Percentiles rank a stretch among this genome's conserved stretches.
Evolutionary conservation across 2,113 vertebrate genomes (phyloP).

Genomic region (Oxygymnocypris stewartii): DNA sequence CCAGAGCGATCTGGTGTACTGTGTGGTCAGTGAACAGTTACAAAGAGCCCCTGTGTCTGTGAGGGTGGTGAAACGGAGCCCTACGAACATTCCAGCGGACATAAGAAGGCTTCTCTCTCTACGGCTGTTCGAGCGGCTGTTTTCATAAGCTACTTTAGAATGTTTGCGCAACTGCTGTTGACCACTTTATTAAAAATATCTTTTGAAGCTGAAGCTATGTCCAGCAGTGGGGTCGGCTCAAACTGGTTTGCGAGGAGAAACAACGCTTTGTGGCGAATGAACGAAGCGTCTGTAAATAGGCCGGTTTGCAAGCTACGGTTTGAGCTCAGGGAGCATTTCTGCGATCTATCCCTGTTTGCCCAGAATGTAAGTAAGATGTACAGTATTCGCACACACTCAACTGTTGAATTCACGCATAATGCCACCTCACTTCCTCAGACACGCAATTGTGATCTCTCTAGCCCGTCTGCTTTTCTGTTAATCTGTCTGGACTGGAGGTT

Average conservation of each 20-base stretch:
- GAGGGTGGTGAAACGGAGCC: conserved; percentile 58
- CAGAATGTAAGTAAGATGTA: not conserved
- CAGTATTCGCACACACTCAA: not conserved
- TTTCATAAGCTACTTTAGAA: conserved; percentile 84
- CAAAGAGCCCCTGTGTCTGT: conserved; percentile 72
- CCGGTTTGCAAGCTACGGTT: not conserved
- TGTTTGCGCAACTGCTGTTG: conserved; percentile 81
- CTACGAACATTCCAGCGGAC: conserved; percentile 75
- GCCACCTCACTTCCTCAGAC: conserved; percentile 19
- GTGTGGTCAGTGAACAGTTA: conserved; percentile 69
- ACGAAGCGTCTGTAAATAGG: conserved; percentile 55
- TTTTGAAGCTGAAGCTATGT: conserved; percentile 74
- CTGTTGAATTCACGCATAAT: not conserved
- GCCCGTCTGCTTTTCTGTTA: not conserved
- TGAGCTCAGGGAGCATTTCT: not conserved
- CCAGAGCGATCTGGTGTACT: conserved; percentile 71
- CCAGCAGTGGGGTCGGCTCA: conserved; percentile 71
- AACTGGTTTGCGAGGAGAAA: conserved; percentile 76
- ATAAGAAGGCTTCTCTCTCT: conserved; percentile 70
- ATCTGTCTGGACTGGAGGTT: conserved; percentile 17
- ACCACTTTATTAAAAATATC: conserved; percentile 83
- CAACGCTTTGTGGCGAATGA: conserved; percentile 61
- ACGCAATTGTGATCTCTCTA: conserved; percentile 12
- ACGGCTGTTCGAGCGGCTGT: conserved; percentile 69
- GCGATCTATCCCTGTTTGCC: not conserved